phyloP scores from a whole-genome alignment of 2,113 vertebrate genomes.

The Ceyx cyanopectus region DNA sequence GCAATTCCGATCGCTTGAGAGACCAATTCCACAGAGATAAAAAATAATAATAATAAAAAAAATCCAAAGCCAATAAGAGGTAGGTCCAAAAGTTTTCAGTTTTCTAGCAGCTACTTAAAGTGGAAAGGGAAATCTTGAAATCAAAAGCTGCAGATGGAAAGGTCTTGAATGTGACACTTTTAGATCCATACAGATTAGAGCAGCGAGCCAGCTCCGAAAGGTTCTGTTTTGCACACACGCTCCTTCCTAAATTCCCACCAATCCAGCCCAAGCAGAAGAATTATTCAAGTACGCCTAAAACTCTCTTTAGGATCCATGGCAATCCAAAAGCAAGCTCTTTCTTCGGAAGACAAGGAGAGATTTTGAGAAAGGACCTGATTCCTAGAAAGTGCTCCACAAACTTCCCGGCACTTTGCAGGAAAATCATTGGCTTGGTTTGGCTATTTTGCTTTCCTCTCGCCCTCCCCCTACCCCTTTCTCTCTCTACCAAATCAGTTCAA shows the following conservation, averaged over 20 bases:
- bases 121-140: conserved; percentile 41
- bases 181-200: conserved; percentile 69
- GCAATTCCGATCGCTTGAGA: conserved; percentile 82
- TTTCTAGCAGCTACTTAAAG: conserved; percentile 72
- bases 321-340: conserved; percentile 72
- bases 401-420: conserved; percentile 71
- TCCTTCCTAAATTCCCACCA: conserved; percentile 73
- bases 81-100: conserved; percentile 82
- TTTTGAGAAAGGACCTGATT: conserved; percentile 63
- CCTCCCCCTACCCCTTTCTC: conserved; percentile 50
- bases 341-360: conserved; percentile 68
- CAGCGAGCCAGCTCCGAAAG: conserved; percentile 49
- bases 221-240: conserved; percentile 63
- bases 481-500: conserved; percentile 64
- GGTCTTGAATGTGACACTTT: conserved; percentile 64
- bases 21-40: conserved; percentile 82
- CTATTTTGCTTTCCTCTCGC: conserved; percentile 26
- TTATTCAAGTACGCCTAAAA: conserved; percentile 69
- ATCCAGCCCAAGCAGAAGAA: conserved; percentile 65
- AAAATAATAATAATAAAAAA: conserved; percentile 7
- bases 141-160: conserved; percentile 47
- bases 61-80: conserved; percentile 78
- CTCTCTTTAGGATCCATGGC: conserved; percentile 69
- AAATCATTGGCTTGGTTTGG: conserved; percentile 63
- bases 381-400: conserved; percentile 80